These are phyloP conservation scores for Eulimnadia texana DNA, from an alignment of 1,140 invertebrate species.

Conservation along the genomic window DNA sequence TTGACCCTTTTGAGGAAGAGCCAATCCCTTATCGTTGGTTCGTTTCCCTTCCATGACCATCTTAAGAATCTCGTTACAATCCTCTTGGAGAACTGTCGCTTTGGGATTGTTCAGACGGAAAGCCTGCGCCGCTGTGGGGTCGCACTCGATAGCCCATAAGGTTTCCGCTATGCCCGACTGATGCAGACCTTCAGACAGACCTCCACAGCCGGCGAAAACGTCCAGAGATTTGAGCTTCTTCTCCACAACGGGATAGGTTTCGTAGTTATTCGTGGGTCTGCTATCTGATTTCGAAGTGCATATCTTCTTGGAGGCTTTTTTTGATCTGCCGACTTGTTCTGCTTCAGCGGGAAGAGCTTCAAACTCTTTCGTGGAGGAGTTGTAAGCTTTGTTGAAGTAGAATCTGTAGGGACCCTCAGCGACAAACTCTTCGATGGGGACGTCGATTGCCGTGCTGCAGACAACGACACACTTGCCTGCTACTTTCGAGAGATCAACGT, in stretches of 20 bases:
- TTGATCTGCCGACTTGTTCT: background rate
- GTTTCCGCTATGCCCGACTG: constrained; percentile 50
- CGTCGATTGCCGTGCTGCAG: constrained; percentile 38
- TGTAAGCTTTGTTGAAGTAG: constrained; percentile 58
- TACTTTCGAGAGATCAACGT: constrained; percentile 36
- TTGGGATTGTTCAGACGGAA: constrained; percentile 61
- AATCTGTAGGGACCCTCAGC: constrained; percentile 48
- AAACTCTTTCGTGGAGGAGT: constrained; percentile 39
- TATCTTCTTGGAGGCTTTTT: constrained; percentile 30
- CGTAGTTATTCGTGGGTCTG: constrained; percentile 21
- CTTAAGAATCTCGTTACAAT: constrained; percentile 59
- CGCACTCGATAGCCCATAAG: constrained; percentile 69
- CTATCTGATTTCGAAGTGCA: constrained; percentile 21
- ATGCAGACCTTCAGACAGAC: constrained; percentile 45
- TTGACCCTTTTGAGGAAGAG: constrained; percentile 58
- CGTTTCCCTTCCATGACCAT: constrained; percentile 43
- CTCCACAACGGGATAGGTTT: constrained; percentile 27
- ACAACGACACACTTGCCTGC: constrained; percentile 46
- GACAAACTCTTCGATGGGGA: constrained; percentile 44
- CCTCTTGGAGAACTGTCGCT: constrained; percentile 59
- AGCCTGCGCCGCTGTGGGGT: constrained; percentile 59
- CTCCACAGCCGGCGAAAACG: constrained; percentile 82
- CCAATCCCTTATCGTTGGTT: constrained; percentile 38
- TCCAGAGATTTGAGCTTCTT: constrained; percentile 51
- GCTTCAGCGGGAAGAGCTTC: constrained; percentile 45